phyloP scores from a whole-genome alignment of 2,797 vertebrate species.

The Anguilla anguilla region DNA sequence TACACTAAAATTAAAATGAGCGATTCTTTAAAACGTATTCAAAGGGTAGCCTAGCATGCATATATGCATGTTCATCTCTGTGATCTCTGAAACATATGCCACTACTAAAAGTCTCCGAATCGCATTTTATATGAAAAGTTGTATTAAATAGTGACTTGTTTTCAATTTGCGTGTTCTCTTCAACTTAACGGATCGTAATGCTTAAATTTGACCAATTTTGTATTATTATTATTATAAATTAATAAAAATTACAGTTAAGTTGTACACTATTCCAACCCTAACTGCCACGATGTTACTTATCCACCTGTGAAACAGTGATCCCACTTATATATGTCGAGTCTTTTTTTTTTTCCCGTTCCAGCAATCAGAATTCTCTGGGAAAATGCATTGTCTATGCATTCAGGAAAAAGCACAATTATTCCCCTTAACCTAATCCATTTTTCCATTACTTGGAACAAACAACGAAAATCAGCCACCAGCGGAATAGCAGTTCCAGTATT shows the following conservation, averaged over 20 bases:
- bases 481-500: constrained; percentile 22
- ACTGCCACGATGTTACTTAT: background rate
- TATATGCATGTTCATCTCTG: background rate
- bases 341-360: background rate
- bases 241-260: background rate
- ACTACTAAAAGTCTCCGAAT: background rate
- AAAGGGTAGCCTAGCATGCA: background rate
- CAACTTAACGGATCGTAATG: background rate
- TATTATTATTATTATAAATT: too few species aligned
- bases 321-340: background rate
- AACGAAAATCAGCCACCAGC: constrained; percentile 7
- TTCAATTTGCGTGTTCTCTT: background rate
- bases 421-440: constrained; percentile 15
- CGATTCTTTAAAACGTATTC: background rate
- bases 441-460: constrained; percentile 15
- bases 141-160: background rate
- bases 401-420: background rate
- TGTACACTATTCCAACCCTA: background rate
- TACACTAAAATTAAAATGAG: background rate
- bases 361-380: background rate
- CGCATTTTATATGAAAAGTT: background rate
- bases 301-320: background rate
- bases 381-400: background rate
- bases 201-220: background rate
- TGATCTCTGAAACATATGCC: background rate